Percentiles rank a stretch among this genome's conserved stretches.
These are phyloP conservation scores for Pseudopipra pipra DNA, from an alignment of 2,113 vertebrate genomes.

Conservation along the genomic window DNA sequence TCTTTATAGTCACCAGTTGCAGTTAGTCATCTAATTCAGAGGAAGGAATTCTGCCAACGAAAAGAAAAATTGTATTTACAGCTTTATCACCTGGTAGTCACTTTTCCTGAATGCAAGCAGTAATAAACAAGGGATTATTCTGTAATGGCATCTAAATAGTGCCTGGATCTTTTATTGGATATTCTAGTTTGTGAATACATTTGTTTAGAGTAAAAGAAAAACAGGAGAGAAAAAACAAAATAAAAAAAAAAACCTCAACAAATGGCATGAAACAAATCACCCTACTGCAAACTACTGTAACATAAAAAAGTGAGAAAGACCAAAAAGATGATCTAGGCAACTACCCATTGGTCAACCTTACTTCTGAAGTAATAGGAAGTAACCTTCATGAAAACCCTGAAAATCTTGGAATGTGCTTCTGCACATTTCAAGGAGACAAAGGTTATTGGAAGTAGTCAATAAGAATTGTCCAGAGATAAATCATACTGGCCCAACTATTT, in stretches of 20 bases:
- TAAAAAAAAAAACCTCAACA: background rate
- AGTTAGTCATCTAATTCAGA: background rate
- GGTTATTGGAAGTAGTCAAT: background rate
- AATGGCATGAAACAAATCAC: background rate
- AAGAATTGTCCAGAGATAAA: background rate
- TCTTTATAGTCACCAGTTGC: background rate
- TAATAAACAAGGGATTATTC: background rate
- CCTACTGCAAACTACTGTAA: background rate
- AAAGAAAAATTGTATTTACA: background rate
- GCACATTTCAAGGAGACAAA: background rate
- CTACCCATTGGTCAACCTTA: background rate
- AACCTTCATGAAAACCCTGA: background rate
- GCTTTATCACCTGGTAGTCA: background rate
- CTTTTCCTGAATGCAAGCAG: background rate
- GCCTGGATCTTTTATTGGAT: background rate
- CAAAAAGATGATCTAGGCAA: background rate
- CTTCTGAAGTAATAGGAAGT: background rate
- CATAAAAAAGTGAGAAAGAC: background rate
- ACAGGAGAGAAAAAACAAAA: background rate
- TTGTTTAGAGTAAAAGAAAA: background rate
- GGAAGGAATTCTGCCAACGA: background rate
- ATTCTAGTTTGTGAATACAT: background rate
- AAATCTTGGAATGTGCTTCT: background rate
- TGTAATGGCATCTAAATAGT: background rate
- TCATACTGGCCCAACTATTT: background rate